Evolutionary conservation across 2,113 vertebrate genomes (phyloP).

Genomic region (Ochotona curzoniae): DNA sequence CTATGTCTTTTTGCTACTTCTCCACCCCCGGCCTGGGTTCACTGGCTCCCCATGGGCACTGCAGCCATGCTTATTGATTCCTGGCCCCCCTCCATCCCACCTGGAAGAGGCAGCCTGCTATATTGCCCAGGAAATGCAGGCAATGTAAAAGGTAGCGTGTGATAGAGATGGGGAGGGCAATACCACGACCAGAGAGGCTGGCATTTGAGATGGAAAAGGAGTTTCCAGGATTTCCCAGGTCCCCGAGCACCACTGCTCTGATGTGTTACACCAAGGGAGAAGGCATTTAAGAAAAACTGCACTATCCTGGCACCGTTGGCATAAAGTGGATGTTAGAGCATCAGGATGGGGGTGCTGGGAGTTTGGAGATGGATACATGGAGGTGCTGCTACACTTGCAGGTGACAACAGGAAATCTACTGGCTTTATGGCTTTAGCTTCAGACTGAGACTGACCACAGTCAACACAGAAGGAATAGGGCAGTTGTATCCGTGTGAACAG

Average conservation of each 20-base stretch:
- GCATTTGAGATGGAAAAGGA: background rate
- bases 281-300: background rate
- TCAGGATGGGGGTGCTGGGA: background rate
- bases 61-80: slow-evolving; percentile 46
- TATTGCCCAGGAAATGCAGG: slow-evolving; percentile 47
- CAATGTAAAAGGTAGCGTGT: slow-evolving; percentile 28
- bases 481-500: background rate
- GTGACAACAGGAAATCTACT: background rate
- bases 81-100: background rate
- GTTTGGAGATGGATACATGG: background rate
- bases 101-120: slow-evolving; percentile 21
- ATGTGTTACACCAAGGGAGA: background rate
- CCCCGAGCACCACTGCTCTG: background rate
- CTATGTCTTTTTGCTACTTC: slow-evolving; percentile 23
- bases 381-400: background rate
- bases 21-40: background rate
- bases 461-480: background rate
- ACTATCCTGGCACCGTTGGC: background rate
- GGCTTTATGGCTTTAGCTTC: background rate
- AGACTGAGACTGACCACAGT: background rate
- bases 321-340: background rate
- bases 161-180: background rate
- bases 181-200: background rate
- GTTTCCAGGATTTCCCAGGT: background rate
- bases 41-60: background rate